Conservation (phyloP, 2,113 vertebrate genomes). For the Sylvia atricapilla region DNA sequence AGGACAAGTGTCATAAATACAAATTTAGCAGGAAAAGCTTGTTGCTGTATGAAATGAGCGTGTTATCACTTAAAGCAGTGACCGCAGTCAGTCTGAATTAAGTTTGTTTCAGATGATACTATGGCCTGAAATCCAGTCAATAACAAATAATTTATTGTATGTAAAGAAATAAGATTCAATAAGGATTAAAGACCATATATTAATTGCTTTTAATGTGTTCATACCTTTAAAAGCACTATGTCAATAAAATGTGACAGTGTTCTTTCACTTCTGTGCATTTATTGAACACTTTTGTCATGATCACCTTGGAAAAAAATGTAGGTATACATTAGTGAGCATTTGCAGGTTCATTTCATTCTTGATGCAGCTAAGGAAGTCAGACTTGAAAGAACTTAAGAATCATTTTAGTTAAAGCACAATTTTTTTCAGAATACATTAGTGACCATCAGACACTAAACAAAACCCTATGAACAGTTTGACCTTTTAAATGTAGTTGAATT, state of each 20-base stretch:
- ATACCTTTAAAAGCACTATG: background rate
- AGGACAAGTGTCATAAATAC: background rate
- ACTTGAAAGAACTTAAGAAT: background rate
- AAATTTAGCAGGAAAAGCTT: background rate
- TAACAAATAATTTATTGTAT: background rate
- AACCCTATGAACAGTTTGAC: background rate
- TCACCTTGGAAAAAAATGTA: conserved; percentile 33
- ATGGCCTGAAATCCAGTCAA: background rate
- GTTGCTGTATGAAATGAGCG: background rate
- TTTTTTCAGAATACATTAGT: background rate
- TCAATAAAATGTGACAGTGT: background rate
- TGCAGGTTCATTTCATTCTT: background rate
- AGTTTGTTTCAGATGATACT: background rate
- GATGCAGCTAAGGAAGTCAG: background rate
- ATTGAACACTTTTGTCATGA: background rate
- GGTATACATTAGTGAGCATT: background rate
- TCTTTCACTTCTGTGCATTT: background rate
- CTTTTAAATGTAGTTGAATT: background rate
- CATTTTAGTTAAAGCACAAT: background rate
- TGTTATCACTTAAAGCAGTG: background rate
- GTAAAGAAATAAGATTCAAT: background rate
- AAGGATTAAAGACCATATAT: background rate
- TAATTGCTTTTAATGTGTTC: background rate
- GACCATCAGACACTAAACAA: background rate
- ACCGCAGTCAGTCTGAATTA: background rate